Percentiles rank a stretch among this genome's conserved stretches.
Evolutionary conservation across 2,888 invertebrate species (phyloP).

Genomic region (Caenorhabditis macrosperma): DNA sequence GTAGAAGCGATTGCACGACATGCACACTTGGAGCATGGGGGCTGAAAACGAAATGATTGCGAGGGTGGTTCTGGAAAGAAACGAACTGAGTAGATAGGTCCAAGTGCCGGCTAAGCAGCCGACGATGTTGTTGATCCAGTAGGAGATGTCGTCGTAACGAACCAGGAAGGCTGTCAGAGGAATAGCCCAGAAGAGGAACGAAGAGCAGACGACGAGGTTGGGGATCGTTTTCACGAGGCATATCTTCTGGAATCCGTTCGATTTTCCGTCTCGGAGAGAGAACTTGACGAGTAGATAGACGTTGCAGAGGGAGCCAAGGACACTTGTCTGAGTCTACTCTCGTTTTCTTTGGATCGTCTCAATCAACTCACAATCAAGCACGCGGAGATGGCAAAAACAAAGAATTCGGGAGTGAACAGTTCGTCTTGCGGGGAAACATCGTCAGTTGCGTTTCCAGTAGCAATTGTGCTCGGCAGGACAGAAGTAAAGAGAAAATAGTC

Average conservation of each 20-base stretch:
- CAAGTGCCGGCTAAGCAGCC: conserved; percentile 25
- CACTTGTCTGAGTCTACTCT: conserved; percentile 35
- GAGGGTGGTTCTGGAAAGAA: too few relatives aligned
- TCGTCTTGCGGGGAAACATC: neutral
- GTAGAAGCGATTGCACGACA: conserved; percentile 46
- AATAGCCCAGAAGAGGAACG: conserved; percentile 36
- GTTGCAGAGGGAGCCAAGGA: conserved; percentile 28
- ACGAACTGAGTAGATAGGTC: conserved; percentile 40
- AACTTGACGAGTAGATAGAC: conserved; percentile 25
- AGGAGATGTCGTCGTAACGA: conserved; percentile 14
- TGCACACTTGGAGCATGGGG: conserved; percentile 35
- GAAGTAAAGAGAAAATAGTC: neutral
- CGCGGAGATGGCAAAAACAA: conserved; percentile 7
- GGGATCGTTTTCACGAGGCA: conserved; percentile 33
- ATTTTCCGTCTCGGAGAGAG: neutral
- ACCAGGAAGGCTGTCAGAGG: conserved; percentile 10
- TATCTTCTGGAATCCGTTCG: conserved; percentile 41
- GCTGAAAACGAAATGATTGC: conserved; percentile 15
- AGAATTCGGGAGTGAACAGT: conserved; percentile 5
- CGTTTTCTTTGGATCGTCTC: too few relatives aligned
- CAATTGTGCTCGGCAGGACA: neutral
- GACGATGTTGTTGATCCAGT: conserved; percentile 15
- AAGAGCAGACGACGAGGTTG: conserved; percentile 23
- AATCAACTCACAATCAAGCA: conserved; percentile 25
- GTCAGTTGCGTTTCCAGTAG: neutral